Percentiles rank a stretch among this genome's conserved stretches.
Conservation (phyloP, 2,888 invertebrate genomes). For the Notocelia uddmanniana region DNA sequence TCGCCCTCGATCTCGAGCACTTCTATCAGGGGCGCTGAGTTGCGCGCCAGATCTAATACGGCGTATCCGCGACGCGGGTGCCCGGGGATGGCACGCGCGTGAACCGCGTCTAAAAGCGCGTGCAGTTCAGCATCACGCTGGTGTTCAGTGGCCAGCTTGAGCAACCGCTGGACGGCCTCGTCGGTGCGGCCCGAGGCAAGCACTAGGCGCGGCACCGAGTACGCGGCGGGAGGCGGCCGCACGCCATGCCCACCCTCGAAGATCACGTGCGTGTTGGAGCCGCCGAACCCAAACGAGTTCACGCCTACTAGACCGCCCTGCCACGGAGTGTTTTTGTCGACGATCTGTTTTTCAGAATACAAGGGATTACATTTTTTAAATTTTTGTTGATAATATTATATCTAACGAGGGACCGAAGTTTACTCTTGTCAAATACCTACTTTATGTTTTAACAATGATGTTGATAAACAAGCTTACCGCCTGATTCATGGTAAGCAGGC, state of each 20-base stretch:
- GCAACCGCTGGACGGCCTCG: constrained; percentile 89
- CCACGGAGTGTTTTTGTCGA: constrained; percentile 93
- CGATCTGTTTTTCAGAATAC: no score
- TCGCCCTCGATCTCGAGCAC: constrained; percentile 77
- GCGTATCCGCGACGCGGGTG: constrained; percentile 94
- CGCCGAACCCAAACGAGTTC: constrained; percentile 99
- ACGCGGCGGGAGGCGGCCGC: constrained; percentile 84
- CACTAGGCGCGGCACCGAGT: constrained; percentile 88
- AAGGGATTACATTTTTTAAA: no score
- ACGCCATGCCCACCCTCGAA: constrained; percentile 89
- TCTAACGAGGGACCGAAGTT: no score
- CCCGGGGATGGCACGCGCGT: constrained; percentile 89
- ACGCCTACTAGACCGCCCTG: constrained; percentile 96
- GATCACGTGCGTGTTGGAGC: constrained; percentile 96
- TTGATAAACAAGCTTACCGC: no score
- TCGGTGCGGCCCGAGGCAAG: constrained; percentile 94
- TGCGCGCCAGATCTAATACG: constrained; percentile 83
- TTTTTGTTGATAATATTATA: no score
- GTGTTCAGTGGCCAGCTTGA: constrained; percentile 87
- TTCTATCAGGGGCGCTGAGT: not conserved
- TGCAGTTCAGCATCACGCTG: constrained; percentile 90
- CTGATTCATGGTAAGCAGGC: no score
- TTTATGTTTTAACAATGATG: no score
- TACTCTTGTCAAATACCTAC: no score
- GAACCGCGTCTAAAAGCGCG: constrained; percentile 91